These are phyloP conservation scores for Diadumene lineata DNA, from an alignment of 92 coral and sea anemone genomes.

Conservation along the genomic window DNA sequence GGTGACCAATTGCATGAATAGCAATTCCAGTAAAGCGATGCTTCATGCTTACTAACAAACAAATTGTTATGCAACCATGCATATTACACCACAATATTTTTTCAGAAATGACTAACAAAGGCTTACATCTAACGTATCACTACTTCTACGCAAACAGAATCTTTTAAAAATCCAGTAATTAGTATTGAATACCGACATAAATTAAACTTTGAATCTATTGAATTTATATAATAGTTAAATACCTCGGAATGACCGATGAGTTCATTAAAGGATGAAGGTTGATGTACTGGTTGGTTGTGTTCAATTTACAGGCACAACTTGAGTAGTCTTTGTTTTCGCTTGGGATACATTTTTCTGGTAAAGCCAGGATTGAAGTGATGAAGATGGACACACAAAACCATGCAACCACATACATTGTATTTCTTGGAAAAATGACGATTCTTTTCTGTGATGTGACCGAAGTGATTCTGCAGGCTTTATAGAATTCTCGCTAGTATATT, in stretches of 20 bases:
- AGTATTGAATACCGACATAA: too few species aligned
- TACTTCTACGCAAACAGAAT: too few species aligned
- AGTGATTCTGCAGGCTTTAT: background rate
- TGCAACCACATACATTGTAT: background rate
- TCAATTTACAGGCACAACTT: slow-evolving; percentile 63
- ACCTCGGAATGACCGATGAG: slow-evolving; percentile 61
- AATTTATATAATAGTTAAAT: background rate
- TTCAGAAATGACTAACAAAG: too few species aligned
- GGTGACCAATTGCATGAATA: too few species aligned
- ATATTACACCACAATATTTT: too few species aligned
- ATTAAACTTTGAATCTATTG: background rate
- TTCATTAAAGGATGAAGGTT: slow-evolving; percentile 54
- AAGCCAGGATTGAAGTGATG: slow-evolving; percentile 5
- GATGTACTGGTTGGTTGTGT: slow-evolving; percentile 27
- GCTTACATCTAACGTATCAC: too few species aligned
- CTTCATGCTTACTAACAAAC: too few species aligned
- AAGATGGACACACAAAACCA: slow-evolving; percentile 1
- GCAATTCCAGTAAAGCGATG: too few species aligned
- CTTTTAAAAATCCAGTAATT: too few species aligned
- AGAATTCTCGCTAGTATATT: too few species aligned
- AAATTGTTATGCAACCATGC: too few species aligned
- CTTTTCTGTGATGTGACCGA: background rate
- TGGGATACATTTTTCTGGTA: slow-evolving; percentile 24
- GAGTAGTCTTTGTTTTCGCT: slow-evolving; percentile 22
- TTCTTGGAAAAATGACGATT: background rate